Evolutionary conservation across 2,888 invertebrate species (phyloP).

Genomic region (Euplagia quadripunctaria): DNA sequence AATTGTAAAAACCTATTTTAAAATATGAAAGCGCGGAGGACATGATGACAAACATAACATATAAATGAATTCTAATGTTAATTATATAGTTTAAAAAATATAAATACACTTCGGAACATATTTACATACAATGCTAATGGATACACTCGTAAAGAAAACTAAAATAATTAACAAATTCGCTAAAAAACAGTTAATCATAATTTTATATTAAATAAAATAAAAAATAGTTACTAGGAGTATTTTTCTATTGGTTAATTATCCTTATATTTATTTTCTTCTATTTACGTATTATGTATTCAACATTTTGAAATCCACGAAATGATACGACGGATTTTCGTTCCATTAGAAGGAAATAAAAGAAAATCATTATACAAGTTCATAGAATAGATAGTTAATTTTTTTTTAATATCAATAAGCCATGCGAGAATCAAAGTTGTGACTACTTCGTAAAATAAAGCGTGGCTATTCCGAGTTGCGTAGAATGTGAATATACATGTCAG

Average conservation of each 20-base stretch:
- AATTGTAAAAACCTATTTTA: slow-evolving; percentile 67
- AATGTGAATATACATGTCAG: slow-evolving; percentile 79
- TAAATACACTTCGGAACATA: slow-evolving; percentile 80
- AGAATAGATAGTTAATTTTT: slow-evolving; percentile 42
- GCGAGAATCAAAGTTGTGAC: slow-evolving; percentile 72
- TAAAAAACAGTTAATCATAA: slow-evolving; percentile 73
- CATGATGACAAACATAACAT: slow-evolving; percentile 62
- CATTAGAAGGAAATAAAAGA: slow-evolving; percentile 55
- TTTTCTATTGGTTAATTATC: slow-evolving; percentile 79
- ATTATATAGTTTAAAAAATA: slow-evolving; percentile 63
- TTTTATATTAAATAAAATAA: slow-evolving; percentile 80
- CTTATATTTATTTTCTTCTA: slow-evolving; percentile 79
- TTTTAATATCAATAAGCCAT: slow-evolving; percentile 77
- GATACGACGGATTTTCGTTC: slow-evolving; percentile 82
- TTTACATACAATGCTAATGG: slow-evolving; percentile 77
- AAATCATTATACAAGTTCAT: slow-evolving; percentile 47
- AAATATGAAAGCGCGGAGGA: slow-evolving; percentile 65
- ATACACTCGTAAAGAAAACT: slow-evolving; percentile 65
- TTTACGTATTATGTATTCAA: slow-evolving; percentile 84
- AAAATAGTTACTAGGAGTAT: slow-evolving; percentile 79
- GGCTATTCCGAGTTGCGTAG: slow-evolving; percentile 77
- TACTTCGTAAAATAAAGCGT: slow-evolving; percentile 72
- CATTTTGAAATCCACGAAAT: slow-evolving; percentile 77
- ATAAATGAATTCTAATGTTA: slow-evolving; percentile 66
- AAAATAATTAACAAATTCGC: slow-evolving; percentile 78